Base-by-base conservation (phyloP, 2,888 invertebrate species). In the Drosophila nr. perissopoda region DNA sequence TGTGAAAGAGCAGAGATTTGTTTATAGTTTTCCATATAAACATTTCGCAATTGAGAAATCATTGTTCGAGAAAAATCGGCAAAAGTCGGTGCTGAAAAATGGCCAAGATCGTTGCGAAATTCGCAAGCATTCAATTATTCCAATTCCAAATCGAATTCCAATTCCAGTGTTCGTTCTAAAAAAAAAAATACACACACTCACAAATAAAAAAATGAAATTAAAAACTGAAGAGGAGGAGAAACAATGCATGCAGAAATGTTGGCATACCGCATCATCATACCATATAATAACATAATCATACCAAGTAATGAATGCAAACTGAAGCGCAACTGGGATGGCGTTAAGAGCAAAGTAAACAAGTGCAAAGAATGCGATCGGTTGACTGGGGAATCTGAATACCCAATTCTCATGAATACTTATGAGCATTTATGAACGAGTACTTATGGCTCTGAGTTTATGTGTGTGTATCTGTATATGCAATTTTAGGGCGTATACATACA, bases 11-110 rank as follows among this genome's bases (percentile, higher is more conserved):
- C 53, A 33, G 16, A 52, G 74, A 70, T 81, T 85, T 89, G 88
- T 82, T 85, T 85, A 82, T 87, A 84, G 82, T 70, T 76, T 81
- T 29, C 38, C 49, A 62, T 74, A 79, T 89, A 88, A 86, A 86
- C 86, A 89, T 88, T 88, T 83, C 88, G 86, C 81, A 76, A 81
- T 74, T 88, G 90, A 88, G 72, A 79, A 84, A 85, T 81, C 79
- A 60, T 27, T 73, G 66, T 89, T 87, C 85, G 80, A 85, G 88
- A 84, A 88, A 82, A 74, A 80, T 83, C 72, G 56, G 64, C 69
- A 70, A 65, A 56, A 31, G 27, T 71, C 60, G 36, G 27, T 29
- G 48, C 63, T 62, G 51, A 63, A 74, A 83, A 67, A 65, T 64
- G 34, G 36, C 33, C 53, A 56, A 63, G 61, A 64, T 53, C 51